phyloP scores from a whole-genome alignment of 2,113 vertebrate genomes.

The Sphyrna mokarran region DNA sequence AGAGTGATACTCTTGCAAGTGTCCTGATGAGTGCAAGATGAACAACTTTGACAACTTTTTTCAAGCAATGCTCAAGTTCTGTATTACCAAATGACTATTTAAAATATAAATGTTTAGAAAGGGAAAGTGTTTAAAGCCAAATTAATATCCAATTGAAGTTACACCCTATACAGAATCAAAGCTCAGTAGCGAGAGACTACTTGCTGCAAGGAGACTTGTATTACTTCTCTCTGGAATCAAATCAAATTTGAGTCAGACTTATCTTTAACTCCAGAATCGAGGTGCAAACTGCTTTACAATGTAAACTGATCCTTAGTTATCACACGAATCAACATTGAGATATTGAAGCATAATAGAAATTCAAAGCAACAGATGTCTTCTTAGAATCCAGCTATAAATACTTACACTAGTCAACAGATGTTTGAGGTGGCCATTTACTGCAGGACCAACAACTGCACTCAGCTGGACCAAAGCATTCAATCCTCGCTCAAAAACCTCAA shows the following conservation, averaged over 20 bases:
- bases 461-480: slow-evolving; percentile 61
- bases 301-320: background rate
- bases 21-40: too few relatives aligned
- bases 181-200: background rate
- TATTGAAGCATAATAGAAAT: background rate
- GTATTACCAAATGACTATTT: too few relatives aligned
- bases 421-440: slow-evolving; percentile 65
- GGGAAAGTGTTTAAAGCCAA: too few relatives aligned
- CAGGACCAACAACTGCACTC: slow-evolving; percentile 57
- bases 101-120: too few relatives aligned
- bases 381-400: slow-evolving; percentile 36
- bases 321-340: background rate
- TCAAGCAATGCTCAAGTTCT: too few relatives aligned
- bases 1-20: too few relatives aligned
- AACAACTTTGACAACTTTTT: too few relatives aligned
- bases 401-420: slow-evolving; percentile 66
- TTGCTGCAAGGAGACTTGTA: background rate
- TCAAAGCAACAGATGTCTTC: background rate
- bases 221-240: background rate
- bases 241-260: background rate
- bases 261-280: background rate
- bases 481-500: slow-evolving; percentile 63
- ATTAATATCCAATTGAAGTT: too few relatives aligned
- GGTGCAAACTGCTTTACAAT: background rate
- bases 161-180: too few relatives aligned